A percentile compares a stretch with the other conserved stretches of the same genome.
Conservation (phyloP, 2,797 vertebrate genomes). For the Rhinogobio ventralis region DNA sequence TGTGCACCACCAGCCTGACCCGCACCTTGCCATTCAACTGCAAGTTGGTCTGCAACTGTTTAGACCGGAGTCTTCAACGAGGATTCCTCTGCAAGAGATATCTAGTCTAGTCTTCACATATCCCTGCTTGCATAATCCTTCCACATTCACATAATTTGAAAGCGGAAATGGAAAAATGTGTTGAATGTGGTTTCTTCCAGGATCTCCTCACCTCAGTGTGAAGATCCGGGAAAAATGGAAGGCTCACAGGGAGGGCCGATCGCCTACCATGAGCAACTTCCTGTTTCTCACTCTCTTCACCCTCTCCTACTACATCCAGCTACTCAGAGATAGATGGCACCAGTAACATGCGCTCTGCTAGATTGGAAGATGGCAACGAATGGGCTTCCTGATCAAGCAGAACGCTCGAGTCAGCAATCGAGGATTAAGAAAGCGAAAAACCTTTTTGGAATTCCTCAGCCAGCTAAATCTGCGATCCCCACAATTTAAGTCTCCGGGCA, state of each 20-base stretch:
- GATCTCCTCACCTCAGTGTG: neutral
- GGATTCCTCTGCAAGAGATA: too few species aligned
- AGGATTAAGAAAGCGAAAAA: neutral
- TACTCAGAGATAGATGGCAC: neutral
- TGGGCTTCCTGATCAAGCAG: neutral
- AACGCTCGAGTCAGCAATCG: neutral
- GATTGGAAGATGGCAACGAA: neutral
- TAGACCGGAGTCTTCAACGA: too few species aligned
- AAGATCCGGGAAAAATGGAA: neutral
- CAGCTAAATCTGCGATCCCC: too few species aligned
- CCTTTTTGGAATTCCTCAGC: neutral
- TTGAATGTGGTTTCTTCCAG: neutral
- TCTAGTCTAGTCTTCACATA: neutral
- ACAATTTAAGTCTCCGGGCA: neutral
- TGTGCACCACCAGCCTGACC: neutral
- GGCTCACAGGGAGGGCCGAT: too few species aligned
- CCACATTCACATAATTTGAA: neutral
- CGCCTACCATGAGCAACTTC: neutral
- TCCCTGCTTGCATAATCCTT: neutral
- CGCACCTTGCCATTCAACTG: neutral
- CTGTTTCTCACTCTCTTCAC: neutral
- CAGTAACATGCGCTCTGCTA: neutral
- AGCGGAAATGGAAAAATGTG: neutral
- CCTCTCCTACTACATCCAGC: neutral
- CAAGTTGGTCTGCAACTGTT: neutral